Conservation (phyloP, 2,113 vertebrate species). For the Vireo altiloquus region DNA sequence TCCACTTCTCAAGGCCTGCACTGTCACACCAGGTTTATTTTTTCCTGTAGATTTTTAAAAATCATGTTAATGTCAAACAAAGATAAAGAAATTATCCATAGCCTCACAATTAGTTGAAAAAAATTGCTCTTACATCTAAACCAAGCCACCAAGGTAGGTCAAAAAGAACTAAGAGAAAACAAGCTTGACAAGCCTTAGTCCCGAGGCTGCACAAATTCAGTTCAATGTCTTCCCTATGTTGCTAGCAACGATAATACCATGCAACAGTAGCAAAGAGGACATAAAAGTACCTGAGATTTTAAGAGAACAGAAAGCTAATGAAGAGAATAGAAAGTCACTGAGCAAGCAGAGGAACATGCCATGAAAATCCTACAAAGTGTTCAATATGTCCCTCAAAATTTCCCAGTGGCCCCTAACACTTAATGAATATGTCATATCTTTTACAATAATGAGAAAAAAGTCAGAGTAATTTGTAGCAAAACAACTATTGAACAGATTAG, state of each 20-base stretch:
- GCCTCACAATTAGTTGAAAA: background rate
- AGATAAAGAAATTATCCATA: background rate
- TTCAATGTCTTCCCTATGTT: background rate
- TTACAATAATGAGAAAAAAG: background rate
- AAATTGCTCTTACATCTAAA: background rate
- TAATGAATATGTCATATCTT: background rate
- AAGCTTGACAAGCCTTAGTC: background rate
- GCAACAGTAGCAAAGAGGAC: background rate
- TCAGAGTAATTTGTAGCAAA: background rate
- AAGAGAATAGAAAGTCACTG: background rate
- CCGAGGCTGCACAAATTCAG: background rate
- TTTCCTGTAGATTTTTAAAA: background rate
- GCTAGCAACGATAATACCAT: background rate
- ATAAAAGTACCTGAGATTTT: background rate
- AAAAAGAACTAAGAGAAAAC: background rate
- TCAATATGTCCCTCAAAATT: background rate
- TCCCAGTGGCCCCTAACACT: background rate
- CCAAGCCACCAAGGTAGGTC: background rate
- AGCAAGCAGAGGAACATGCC: background rate
- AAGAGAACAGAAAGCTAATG: background rate
- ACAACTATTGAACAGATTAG: background rate
- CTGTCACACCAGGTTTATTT: background rate
- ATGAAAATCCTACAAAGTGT: background rate
- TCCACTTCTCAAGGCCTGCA: background rate
- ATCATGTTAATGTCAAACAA: background rate